A percentile compares a stretch with the other conserved stretches of the same genome.
These are phyloP conservation scores for Cromileptes altivelis DNA, from an alignment of 2,113 vertebrate genomes.

Conservation along the genomic window DNA sequence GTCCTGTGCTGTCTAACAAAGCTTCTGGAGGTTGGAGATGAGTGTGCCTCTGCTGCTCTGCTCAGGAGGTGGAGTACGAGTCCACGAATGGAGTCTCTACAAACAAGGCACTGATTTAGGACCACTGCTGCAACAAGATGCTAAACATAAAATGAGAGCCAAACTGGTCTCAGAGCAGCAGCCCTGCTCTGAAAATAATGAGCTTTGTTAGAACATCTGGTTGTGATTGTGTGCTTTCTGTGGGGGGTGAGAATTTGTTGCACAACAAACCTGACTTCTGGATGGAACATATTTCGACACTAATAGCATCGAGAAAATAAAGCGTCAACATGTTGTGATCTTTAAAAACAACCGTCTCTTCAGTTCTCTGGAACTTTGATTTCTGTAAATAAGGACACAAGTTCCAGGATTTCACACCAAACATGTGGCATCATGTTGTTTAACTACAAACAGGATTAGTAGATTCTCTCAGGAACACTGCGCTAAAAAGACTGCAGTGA, in stretches of 20 bases:
- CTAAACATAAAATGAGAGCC: constrained; percentile 8
- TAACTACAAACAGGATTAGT: neutral
- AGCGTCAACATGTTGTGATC: neutral
- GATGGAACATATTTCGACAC: constrained; percentile 17
- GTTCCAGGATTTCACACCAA: neutral
- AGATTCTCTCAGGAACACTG: neutral
- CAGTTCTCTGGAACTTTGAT: neutral
- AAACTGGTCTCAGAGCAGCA: constrained; percentile 62
- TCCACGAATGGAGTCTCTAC: constrained; percentile 57
- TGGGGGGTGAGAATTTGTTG: neutral
- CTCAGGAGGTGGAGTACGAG: constrained; percentile 61
- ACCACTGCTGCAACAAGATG: constrained; percentile 26
- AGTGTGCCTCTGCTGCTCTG: neutral
- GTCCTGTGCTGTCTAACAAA: neutral
- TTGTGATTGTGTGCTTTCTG: constrained; percentile 26
- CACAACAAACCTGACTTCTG: neutral
- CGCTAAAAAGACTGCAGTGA: neutral
- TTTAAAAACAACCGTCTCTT: neutral
- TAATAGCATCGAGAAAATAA: neutral
- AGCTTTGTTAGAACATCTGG: constrained; percentile 2
- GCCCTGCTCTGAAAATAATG: neutral
- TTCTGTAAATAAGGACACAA: neutral
- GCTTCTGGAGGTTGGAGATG: neutral
- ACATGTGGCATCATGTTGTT: neutral
- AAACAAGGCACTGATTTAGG: constrained; percentile 45